These are phyloP conservation scores for Chloroceryle aenea DNA, from an alignment of 2,113 vertebrate species.

Conservation along the genomic window DNA sequence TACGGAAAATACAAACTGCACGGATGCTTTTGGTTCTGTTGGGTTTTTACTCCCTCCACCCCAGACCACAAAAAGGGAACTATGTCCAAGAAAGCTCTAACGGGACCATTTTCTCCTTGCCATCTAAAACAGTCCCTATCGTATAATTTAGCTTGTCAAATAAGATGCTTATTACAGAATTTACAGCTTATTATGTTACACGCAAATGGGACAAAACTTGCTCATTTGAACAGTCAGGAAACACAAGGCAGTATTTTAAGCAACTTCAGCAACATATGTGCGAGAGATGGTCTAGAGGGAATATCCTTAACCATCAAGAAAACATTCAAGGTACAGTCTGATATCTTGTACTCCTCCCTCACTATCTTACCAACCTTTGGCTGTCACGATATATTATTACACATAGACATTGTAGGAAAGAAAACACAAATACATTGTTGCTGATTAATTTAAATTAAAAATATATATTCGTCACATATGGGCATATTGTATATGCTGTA, in stretches of 20 bases:
- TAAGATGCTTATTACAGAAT: background rate
- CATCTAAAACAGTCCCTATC: background rate
- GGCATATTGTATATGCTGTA: fast-evolving
- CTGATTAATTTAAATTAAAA: background rate
- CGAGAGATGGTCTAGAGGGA: background rate
- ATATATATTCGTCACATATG: fast-evolving
- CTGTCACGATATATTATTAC: fast-evolving
- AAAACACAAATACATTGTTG: fast-evolving
- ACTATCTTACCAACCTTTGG: background rate
- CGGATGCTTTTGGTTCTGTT: background rate
- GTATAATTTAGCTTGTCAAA: background rate
- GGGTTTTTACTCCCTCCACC: background rate
- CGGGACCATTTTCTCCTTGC: background rate
- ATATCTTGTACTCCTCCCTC: background rate
- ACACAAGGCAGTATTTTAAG: background rate
- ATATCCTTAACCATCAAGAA: background rate
- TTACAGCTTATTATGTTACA: background rate
- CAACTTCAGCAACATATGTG: background rate
- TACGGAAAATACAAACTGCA: background rate
- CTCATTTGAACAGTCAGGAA: background rate
- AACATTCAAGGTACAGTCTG: background rate
- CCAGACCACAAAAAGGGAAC: background rate
- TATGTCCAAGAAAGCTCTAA: background rate
- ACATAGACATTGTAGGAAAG: fast-evolving
- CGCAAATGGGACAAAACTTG: background rate